These are phyloP conservation scores for Mythimna impura DNA, from an alignment of 2,888 invertebrate species.

Conservation along the genomic window DNA sequence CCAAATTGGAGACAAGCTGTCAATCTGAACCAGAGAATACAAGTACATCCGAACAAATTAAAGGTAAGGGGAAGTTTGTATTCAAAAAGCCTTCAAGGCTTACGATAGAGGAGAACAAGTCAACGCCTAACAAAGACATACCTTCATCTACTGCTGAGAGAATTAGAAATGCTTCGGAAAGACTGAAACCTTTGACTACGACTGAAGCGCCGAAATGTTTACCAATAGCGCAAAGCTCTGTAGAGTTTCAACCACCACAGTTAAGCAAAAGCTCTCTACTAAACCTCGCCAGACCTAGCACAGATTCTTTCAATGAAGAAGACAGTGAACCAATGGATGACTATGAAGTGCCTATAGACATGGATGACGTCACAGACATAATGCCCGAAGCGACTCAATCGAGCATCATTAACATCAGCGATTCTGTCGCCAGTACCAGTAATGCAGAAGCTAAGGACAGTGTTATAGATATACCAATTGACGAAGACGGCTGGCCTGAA, in stretches of 20 bases:
- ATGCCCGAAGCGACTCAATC: conserved; percentile 65
- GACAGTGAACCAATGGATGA: conserved; percentile 70
- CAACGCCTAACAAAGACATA: conserved; percentile 72
- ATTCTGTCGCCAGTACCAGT: conserved; percentile 73
- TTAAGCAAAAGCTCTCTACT: conserved; percentile 76
- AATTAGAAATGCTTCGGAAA: conserved; percentile 79
- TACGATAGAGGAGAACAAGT: conserved; percentile 69
- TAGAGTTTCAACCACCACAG: conserved; percentile 83
- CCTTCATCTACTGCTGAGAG: conserved; percentile 82
- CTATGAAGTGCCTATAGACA: conserved; percentile 75
- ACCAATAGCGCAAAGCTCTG: conserved; percentile 80
- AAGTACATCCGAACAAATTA: conserved; percentile 69
- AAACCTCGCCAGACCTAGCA: conserved; percentile 72
- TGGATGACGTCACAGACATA: conserved; percentile 76
- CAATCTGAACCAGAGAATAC: conserved; percentile 69
- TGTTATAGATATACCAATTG: conserved; percentile 73
- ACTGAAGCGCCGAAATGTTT: conserved; percentile 71
- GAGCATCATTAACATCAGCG: conserved; percentile 76
- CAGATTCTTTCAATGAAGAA: conserved; percentile 66
- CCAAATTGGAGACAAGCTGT: conserved; percentile 67
- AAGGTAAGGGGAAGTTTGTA: conserved; percentile 84
- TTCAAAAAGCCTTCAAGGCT: conserved; percentile 84
- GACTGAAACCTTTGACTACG: conserved; percentile 77
- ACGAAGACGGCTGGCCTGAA: conserved; percentile 91
- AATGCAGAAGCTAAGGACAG: conserved; percentile 68